phyloP scores from a whole-genome alignment of 2,797 vertebrate genomes.

The Periparus ater region DNA sequence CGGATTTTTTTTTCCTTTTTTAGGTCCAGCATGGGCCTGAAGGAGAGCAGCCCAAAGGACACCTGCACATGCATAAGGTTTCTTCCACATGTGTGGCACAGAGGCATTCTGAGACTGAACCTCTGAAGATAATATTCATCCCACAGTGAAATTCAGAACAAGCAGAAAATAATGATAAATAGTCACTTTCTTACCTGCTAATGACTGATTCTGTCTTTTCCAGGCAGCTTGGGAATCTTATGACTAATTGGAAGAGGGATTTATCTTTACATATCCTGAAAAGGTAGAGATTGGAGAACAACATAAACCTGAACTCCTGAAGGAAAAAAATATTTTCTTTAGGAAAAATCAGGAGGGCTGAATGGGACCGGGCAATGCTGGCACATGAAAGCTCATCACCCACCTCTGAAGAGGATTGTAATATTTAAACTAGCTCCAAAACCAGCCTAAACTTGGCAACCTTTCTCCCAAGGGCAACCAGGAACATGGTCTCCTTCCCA shows the following conservation, averaged over 20 bases:
- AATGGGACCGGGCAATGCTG: neutral
- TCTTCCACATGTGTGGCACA: neutral
- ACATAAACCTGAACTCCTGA: neutral
- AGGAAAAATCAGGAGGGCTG: neutral
- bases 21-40: neutral
- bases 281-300: neutral
- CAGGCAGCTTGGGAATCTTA: conserved; percentile 45
- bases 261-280: conserved; percentile 56
- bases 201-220: conserved; percentile 21
- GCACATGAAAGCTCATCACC: neutral
- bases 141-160: neutral
- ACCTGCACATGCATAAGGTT: neutral
- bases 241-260: conserved; percentile 35
- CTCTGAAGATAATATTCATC: neutral
- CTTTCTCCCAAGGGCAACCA: neutral
- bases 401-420: neutral
- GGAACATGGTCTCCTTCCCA: neutral
- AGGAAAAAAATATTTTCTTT: neutral
- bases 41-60: neutral
- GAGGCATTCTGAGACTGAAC: neutral
- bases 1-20: neutral
- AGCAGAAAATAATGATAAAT: neutral
- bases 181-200: conserved; percentile 54
- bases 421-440: neutral
- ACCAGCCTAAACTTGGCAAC: neutral